These are phyloP conservation scores for Megalops cyprinoides DNA, from an alignment of 2,797 vertebrate species.

Conservation along the genomic window DNA sequence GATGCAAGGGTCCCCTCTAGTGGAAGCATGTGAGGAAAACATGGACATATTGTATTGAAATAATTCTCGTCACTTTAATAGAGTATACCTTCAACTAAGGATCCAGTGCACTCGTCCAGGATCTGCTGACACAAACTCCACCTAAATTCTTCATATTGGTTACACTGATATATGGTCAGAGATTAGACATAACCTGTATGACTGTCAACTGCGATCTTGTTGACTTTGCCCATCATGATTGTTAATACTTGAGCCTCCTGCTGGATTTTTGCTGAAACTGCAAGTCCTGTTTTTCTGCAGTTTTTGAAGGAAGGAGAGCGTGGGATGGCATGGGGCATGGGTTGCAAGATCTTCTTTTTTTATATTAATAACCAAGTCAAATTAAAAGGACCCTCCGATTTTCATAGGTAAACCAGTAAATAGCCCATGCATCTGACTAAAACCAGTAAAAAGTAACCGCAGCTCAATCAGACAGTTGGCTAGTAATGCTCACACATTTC, in stretches of 20 bases:
- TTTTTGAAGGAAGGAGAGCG: background rate
- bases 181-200: background rate
- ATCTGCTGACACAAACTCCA: background rate
- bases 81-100: background rate
- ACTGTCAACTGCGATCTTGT: too few relatives aligned
- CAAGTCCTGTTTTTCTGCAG: background rate
- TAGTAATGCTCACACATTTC: too few relatives aligned
- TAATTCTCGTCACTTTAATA: background rate
- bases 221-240: background rate
- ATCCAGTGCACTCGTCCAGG: background rate
- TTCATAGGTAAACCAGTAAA: background rate
- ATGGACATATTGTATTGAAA: background rate
- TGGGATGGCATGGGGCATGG: background rate
- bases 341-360: background rate
- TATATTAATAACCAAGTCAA: background rate
- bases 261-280: slow-evolving; percentile 23
- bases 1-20: slow-evolving; percentile 22
- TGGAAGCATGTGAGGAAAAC: background rate
- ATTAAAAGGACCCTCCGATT: background rate
- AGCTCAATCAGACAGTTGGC: too few relatives aligned
- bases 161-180: background rate
- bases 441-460: too few relatives aligned
- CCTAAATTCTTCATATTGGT: background rate
- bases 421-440: background rate
- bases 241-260: slow-evolving; percentile 22